These are phyloP conservation scores for Athetis lepigone DNA, from an alignment of 2,888 invertebrate genomes.

Conservation along the genomic window DNA sequence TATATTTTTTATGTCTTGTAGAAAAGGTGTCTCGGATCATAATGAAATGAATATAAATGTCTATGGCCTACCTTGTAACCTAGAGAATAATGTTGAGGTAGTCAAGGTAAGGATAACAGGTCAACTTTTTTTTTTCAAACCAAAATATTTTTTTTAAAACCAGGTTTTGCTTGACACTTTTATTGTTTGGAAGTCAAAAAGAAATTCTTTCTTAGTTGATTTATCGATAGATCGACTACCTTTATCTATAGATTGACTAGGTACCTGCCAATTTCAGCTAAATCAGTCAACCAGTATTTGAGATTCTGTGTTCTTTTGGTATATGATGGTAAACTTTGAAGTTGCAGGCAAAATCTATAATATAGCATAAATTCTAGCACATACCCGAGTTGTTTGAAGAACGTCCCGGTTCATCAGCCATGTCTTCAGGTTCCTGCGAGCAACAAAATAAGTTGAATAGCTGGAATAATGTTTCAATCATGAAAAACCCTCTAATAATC, in stretches of 20 bases:
- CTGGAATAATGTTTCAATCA: not conserved
- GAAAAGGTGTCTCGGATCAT: not conserved
- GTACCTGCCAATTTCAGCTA: too few species aligned
- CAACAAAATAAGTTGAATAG: not conserved
- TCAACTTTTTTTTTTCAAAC: not conserved
- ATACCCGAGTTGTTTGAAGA: conserved; percentile 76
- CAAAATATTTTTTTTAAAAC: too few species aligned
- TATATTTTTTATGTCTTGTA: not conserved
- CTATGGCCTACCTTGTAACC: not conserved
- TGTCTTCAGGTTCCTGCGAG: conserved; percentile 59
- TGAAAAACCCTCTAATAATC: too few species aligned
- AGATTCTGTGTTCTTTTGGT: too few species aligned
- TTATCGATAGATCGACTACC: too few species aligned
- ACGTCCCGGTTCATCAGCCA: conserved; percentile 78
- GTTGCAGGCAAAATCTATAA: too few species aligned
- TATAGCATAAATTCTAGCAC: conserved; percentile 4
- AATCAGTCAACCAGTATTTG: too few species aligned
- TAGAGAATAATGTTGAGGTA: conserved; percentile 16
- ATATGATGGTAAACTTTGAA: too few species aligned
- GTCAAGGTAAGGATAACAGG: conserved; percentile 9
- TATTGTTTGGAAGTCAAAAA: too few species aligned
- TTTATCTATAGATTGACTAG: too few species aligned
- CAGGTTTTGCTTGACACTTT: too few species aligned
- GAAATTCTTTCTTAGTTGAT: too few species aligned
- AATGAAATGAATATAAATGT: not conserved